These are phyloP conservation scores for Lathronympha strigana DNA, from an alignment of 2,888 invertebrate species.

Conservation along the genomic window DNA sequence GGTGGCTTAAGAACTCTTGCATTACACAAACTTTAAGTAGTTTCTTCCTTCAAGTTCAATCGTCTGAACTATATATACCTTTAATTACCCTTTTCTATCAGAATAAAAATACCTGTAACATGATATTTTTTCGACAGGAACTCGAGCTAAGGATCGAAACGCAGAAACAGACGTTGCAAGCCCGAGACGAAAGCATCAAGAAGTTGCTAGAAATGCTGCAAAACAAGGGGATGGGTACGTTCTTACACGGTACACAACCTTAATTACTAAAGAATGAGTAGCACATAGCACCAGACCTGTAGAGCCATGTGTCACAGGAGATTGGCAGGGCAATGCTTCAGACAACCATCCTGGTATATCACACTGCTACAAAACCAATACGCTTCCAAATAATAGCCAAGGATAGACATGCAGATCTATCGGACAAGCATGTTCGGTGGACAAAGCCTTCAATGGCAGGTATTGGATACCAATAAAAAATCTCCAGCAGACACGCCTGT, in stretches of 20 bases:
- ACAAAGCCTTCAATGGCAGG: no score
- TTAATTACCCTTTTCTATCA: no score
- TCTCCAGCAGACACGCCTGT: no score
- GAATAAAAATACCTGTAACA: no score
- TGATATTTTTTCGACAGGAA: slow-evolving; percentile 86
- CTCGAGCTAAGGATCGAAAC: slow-evolving; percentile 98
- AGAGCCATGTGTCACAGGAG: slow-evolving; percentile 5
- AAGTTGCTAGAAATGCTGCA: slow-evolving; percentile 99
- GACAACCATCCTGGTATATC: not conserved
- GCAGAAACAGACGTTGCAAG: slow-evolving; percentile 98
- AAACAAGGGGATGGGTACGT: slow-evolving; percentile 97
- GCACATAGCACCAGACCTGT: slow-evolving; percentile 24
- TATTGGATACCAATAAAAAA: no score
- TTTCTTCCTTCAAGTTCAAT: no score
- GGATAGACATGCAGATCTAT: no score
- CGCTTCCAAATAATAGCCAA: no score
- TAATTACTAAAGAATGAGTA: slow-evolving; percentile 27
- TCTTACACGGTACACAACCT: slow-evolving; percentile 33
- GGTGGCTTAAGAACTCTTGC: no score
- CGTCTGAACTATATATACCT: no score
- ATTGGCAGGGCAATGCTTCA: not conserved
- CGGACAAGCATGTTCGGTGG: no score
- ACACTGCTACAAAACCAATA: not conserved
- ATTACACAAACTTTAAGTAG: no score
- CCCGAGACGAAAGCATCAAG: slow-evolving; percentile 99